phyloP scores from a whole-genome alignment of 2,888 invertebrate species.

The Galeruca laticollis region DNA sequence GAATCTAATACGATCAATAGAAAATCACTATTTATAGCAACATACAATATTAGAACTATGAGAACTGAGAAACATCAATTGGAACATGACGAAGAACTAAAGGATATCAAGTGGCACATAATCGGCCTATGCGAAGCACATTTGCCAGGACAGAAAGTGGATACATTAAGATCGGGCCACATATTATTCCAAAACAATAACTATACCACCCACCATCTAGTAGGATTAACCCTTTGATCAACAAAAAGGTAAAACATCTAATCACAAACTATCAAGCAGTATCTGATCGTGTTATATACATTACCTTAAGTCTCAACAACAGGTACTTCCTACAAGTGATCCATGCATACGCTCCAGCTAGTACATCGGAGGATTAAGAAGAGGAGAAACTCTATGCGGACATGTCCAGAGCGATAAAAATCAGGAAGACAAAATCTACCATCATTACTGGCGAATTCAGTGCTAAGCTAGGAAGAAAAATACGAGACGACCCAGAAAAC shows the following conservation, averaged over 20 bases:
- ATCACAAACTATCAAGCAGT: too few species aligned
- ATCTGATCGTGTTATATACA: too few species aligned
- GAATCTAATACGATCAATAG: too few species aligned
- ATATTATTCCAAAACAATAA: not conserved
- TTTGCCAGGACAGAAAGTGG: slow-evolving; percentile 16
- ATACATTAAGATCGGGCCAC: slow-evolving; percentile 13
- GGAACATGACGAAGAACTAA: slow-evolving; percentile 15
- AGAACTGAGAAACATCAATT: slow-evolving; percentile 6
- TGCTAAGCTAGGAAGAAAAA: slow-evolving; percentile 29
- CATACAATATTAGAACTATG: slow-evolving; percentile 2
- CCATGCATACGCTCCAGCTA: slow-evolving; percentile 30
- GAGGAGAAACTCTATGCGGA: slow-evolving; percentile 32
- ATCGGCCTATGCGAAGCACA: slow-evolving; percentile 13
- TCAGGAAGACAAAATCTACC: slow-evolving; percentile 21
- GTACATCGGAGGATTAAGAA: slow-evolving; percentile 27
- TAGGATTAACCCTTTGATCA: slow-evolving; percentile 10
- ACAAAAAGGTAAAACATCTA: slow-evolving; percentile 13
- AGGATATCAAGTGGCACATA: slow-evolving; percentile 21
- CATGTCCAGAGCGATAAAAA: slow-evolving; percentile 22
- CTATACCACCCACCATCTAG: slow-evolving; percentile 5
- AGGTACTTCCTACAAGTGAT: too few species aligned
- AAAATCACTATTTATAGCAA: too few species aligned
- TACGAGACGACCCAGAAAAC: slow-evolving; percentile 20
- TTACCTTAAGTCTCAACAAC: too few species aligned
- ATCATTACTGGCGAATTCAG: slow-evolving; percentile 35